Evolutionary conservation across 2,797 vertebrate species (phyloP), one percentile per base, ranked within the genome.

Genomic region (Typhlichthys eigenmanni): DNA sequence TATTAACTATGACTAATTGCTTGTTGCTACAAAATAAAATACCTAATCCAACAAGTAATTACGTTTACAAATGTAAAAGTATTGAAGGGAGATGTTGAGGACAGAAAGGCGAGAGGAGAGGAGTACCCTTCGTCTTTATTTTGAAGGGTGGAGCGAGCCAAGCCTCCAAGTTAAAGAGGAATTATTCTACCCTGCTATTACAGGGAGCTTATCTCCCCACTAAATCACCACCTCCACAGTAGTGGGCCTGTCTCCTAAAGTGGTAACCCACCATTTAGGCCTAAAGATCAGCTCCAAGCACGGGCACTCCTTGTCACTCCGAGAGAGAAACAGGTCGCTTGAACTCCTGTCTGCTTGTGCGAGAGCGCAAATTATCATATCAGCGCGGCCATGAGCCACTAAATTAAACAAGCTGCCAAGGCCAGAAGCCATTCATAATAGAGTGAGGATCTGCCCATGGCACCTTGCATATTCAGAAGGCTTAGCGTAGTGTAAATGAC

Each of bases 111-210:
- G 57, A 78, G 72, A 79, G 72, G 0, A 55, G 74, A 82, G 66
- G 58, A 58, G 79, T 60, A 78, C 82, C 63, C n/a, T 59, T 19
- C 32, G 74, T 84, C 70, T 72, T 72, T 29, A 29, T 29, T 80
- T 72, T 81, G 59, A 70, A 82, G 87, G 89, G 84, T 67, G 70
- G 76, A n/a, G 79, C 87, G 75, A 78, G 86, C 81, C 79, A 76
- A 83, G 69, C 87, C 86, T 89, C 87, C 89, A 84, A 87, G 87
- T 92, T 93, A 91, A 90, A 91, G 85, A 84, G 86, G 83, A 93
- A 94, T 95, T 94, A 95, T 92, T 93, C 93, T 91, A 95, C 93
- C 93, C 93, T 94, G 82, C 93, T 92, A 96, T 96, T 95, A 96
- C 90, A 76, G 87, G 89, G 91, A 92, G 94, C 91, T 95, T 94